Conservation (phyloP, 2,113 vertebrate species). For the Salvator merianae region DNA sequence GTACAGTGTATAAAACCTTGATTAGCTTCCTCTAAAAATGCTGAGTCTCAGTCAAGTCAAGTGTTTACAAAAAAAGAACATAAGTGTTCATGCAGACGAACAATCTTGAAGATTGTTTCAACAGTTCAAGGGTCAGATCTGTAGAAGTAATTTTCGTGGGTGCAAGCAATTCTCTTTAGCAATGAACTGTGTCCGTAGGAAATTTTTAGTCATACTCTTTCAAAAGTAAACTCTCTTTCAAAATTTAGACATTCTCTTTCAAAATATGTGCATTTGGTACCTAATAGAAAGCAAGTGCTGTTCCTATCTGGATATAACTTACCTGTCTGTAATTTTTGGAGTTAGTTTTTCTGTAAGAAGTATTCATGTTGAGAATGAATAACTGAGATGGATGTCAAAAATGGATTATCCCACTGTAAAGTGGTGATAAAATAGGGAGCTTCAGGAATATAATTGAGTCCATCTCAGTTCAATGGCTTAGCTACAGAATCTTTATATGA, state of each 20-base stretch:
- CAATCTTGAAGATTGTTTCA: background rate
- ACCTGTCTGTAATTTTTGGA: background rate
- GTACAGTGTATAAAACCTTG: too few relatives aligned
- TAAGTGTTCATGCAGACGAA: slow-evolving; percentile 12
- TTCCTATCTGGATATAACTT: too few relatives aligned
- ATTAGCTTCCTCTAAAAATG: too few relatives aligned
- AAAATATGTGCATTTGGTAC: background rate
- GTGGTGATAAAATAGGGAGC: background rate
- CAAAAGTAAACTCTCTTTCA: too few relatives aligned
- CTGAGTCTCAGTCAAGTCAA: too few relatives aligned
- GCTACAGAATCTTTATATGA: background rate
- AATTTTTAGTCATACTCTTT: background rate
- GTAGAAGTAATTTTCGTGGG: slow-evolving; percentile 46
- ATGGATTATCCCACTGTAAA: background rate
- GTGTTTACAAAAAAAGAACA: too few relatives aligned
- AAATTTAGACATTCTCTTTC: background rate
- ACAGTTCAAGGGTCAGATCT: slow-evolving; percentile 45
- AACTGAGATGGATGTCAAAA: background rate
- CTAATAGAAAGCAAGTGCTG: too few relatives aligned
- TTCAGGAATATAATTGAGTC: background rate
- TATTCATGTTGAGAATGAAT: background rate
- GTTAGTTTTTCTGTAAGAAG: background rate
- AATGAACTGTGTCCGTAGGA: background rate
- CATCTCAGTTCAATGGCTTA: background rate
- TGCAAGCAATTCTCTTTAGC: background rate